Evolutionary conservation across 2,797 vertebrate genomes (phyloP).

Genomic region (Cyclura pinguis): DNA sequence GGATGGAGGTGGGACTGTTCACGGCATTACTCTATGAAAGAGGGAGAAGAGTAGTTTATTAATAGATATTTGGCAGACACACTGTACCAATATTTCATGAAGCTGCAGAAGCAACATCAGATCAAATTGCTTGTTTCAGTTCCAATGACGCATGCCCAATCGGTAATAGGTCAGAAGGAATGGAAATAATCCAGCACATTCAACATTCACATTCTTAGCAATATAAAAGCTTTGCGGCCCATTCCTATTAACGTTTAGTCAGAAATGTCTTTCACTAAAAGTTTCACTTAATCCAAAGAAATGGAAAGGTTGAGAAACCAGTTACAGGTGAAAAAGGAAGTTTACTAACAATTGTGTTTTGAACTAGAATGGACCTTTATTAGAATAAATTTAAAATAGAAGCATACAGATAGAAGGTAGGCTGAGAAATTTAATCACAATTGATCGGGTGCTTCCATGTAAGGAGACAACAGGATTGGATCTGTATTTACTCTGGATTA

Average conservation of each 20-base stretch:
- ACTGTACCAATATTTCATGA: slow-evolving; percentile 51
- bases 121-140: slow-evolving; percentile 57
- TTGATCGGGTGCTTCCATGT: neutral
- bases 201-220: neutral
- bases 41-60: slow-evolving; percentile 61
- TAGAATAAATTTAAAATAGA: neutral
- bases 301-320: neutral
- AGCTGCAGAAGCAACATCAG: slow-evolving; percentile 39
- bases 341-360: neutral
- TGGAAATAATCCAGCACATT: neutral
- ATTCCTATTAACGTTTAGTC: neutral
- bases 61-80: slow-evolving; percentile 67
- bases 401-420: neutral
- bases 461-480: neutral
- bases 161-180: slow-evolving; percentile 30
- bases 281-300: neutral
- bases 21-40: slow-evolving; percentile 6
- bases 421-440: neutral
- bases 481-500: neutral
- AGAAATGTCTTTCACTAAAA: neutral
- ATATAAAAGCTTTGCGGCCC: neutral
- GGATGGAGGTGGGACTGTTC: neutral
- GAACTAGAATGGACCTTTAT: neutral
- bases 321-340: neutral
- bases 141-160: slow-evolving; percentile 25